Evolutionary conservation across 1,140 invertebrate genomes (phyloP).

Genomic region (Bombus difficillimus): DNA sequence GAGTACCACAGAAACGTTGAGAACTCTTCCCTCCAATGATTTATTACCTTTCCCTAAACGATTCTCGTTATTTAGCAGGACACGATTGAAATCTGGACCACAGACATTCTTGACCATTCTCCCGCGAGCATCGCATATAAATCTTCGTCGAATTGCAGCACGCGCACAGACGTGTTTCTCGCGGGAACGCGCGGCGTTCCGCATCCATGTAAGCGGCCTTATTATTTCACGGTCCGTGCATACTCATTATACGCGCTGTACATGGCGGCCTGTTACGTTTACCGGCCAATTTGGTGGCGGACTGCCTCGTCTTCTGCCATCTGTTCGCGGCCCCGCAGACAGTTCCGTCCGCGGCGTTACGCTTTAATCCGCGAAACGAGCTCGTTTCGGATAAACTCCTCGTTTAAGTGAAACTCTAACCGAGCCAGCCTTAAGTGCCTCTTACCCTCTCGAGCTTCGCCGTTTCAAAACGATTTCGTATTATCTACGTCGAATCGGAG

Average conservation of each 20-base stretch:
- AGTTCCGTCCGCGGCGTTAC: constrained; percentile 53
- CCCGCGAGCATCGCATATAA: constrained; percentile 43
- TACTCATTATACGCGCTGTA: constrained; percentile 53
- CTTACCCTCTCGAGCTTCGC: constrained; percentile 13
- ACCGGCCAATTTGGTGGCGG: constrained; percentile 56
- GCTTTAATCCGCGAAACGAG: constrained; percentile 66
- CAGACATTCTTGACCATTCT: neutral
- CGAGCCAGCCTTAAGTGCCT: constrained; percentile 26
- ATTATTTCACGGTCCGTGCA: constrained; percentile 58
- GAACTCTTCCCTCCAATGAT: neutral
- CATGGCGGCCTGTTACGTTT: constrained; percentile 54
- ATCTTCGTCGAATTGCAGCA: constrained; percentile 57
- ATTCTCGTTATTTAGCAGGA: neutral
- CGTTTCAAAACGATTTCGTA: neutral
- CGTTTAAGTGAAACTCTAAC: constrained; percentile 67
- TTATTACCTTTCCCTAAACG: neutral
- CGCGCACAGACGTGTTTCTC: neutral
- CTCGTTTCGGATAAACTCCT: constrained; percentile 67
- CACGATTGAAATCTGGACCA: neutral
- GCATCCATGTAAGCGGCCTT: constrained; percentile 40
- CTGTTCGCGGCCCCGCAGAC: constrained; percentile 53
- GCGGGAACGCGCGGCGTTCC: constrained; percentile 17
- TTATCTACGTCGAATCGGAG: constrained; percentile 11
- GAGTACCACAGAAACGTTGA: neutral
- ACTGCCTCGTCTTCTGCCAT: constrained; percentile 37